A percentile compares a stretch with the other conserved stretches of the same genome.
phyloP scores from a whole-genome alignment of 2,797 vertebrate species.

The Chelon auratus region DNA sequence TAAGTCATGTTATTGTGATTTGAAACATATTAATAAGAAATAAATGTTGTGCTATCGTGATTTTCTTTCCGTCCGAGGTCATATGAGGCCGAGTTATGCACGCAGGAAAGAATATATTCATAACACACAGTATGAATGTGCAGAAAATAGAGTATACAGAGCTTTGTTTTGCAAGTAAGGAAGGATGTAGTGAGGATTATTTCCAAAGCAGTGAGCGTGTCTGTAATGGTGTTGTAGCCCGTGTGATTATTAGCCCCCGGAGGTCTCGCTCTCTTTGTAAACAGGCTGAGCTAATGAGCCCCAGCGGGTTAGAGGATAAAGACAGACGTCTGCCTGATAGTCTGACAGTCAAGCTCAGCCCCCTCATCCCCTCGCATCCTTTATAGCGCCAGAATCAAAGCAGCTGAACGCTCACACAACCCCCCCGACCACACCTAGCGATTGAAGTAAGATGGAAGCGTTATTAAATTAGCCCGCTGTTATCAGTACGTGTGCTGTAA shows the following conservation, averaged over 20 bases:
- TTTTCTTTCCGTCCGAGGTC: neutral
- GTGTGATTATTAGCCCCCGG: conserved; percentile 78
- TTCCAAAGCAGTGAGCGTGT: conserved; percentile 58
- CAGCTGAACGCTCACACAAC: conserved; percentile 5
- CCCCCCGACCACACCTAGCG: conserved; percentile 22
- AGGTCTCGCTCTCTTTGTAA: conserved; percentile 73
- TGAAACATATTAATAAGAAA: too few relatives aligned
- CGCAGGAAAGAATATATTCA: neutral
- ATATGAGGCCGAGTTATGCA: neutral
- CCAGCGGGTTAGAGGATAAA: conserved; percentile 71
- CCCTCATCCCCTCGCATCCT: conserved; percentile 42
- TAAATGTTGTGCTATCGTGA: too few relatives aligned
- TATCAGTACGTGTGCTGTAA: neutral
- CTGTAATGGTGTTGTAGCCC: conserved; percentile 69
- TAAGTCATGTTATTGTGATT: too few relatives aligned
- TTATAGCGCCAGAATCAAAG: conserved; percentile 52
- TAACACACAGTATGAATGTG: neutral
- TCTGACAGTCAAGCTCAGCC: conserved; percentile 49
- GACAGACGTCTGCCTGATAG: conserved; percentile 65
- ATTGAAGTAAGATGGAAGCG: neutral
- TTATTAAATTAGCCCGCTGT: neutral
- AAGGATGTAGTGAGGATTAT: conserved; percentile 43
- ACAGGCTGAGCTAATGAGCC: conserved; percentile 79
- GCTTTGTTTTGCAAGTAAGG: conserved; percentile 27
- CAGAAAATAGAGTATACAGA: conserved; percentile 1